Percentiles rank a stretch among this genome's conserved stretches.
Conservation (phyloP, 2,113 vertebrate genomes). For the Nothoprocta pentlandii region DNA sequence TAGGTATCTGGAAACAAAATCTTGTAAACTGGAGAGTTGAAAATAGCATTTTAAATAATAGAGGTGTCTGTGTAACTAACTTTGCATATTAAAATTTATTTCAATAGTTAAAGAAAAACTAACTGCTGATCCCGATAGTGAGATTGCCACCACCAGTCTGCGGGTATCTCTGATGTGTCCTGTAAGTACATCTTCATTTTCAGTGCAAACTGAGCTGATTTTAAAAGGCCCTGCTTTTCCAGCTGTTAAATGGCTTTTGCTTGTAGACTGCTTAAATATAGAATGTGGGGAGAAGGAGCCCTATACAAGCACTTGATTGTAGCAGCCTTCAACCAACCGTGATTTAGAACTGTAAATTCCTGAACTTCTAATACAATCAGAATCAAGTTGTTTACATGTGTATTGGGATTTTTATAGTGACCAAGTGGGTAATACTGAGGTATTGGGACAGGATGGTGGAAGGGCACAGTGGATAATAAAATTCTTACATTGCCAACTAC, state of each 20-base stretch:
- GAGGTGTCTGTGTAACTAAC: background rate
- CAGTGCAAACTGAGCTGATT: background rate
- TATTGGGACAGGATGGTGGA: background rate
- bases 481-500: background rate
- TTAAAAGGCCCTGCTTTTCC: background rate
- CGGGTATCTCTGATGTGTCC: constrained; percentile 98
- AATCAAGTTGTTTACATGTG: background rate
- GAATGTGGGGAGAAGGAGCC: background rate
- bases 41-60: background rate
- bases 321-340: background rate
- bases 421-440: rapidly evolving
- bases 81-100: background rate
- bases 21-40: background rate
- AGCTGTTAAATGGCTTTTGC: background rate
- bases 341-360: background rate
- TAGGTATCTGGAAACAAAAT: background rate
- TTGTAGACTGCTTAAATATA: background rate
- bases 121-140: constrained; percentile 97
- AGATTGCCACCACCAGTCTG: constrained; percentile 97
- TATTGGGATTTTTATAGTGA: background rate
- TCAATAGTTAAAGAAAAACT: constrained; percentile 96
- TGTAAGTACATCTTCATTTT: constrained; percentile 80
- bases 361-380: background rate
- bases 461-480: background rate
- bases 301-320: background rate